These are phyloP conservation scores for Plusia festucae DNA, from an alignment of 2,888 invertebrate genomes.

Conservation along the genomic window DNA sequence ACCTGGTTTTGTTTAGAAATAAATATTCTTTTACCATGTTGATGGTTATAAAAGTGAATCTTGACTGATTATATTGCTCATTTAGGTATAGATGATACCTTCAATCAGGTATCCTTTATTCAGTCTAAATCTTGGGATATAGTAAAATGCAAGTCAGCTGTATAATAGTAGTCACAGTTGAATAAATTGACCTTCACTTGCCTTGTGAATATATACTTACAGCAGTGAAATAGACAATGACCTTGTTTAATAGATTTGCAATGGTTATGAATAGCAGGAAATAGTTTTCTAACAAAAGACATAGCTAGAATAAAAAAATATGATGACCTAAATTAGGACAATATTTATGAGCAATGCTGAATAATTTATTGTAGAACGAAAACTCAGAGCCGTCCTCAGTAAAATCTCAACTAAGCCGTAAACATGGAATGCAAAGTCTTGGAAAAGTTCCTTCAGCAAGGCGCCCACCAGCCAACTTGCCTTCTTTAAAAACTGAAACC, in stretches of 20 bases:
- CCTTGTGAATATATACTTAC: conserved; percentile 48
- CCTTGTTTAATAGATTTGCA: conserved; percentile 52
- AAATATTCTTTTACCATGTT: neutral
- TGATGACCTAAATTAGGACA: neutral
- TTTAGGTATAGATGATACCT: neutral
- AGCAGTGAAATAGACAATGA: conserved; percentile 50
- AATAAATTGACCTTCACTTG: conserved; percentile 62
- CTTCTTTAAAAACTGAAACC: conserved; percentile 99
- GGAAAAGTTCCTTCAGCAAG: conserved; percentile 99
- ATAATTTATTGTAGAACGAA: conserved; percentile 50
- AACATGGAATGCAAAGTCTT: conserved; percentile 99
- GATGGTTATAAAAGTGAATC: neutral
- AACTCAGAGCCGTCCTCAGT: conserved; percentile 96
- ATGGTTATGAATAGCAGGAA: conserved; percentile 20
- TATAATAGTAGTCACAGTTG: conserved; percentile 51
- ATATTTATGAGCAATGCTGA: neutral
- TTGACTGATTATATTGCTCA: neutral
- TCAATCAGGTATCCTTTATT: neutral
- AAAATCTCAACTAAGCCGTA: conserved; percentile 97
- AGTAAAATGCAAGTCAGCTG: conserved; percentile 22
- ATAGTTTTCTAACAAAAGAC: conserved; percentile 3
- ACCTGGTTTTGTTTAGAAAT: conserved; percentile 16
- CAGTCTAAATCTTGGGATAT: conserved; percentile 2
- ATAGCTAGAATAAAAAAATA: neutral
- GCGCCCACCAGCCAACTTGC: conserved; percentile 99